Conservation (phyloP, 2,888 invertebrate species). For the Limnephilus lunatus region DNA sequence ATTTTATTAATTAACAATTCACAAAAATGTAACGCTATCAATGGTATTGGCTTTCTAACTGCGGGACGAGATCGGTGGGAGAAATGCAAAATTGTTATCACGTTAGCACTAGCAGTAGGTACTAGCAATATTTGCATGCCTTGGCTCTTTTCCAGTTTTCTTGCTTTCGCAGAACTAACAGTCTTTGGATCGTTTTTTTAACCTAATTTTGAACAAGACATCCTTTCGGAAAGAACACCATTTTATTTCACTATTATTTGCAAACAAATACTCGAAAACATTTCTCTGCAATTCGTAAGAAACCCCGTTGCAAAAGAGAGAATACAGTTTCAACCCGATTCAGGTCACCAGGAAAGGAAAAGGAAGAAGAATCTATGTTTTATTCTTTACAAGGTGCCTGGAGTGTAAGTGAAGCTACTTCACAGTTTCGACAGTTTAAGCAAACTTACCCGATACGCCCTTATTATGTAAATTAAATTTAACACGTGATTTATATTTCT, state of each 20-base stretch:
- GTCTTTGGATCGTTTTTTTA: neutral
- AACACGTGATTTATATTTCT: too few species aligned
- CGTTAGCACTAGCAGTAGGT: too few species aligned
- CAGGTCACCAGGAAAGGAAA: neutral
- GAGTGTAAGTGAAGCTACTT: too few species aligned
- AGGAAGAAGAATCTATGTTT: too few species aligned
- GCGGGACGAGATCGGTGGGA: neutral
- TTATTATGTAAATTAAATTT: too few species aligned
- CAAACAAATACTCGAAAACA: neutral
- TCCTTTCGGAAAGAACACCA: neutral
- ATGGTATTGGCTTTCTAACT: neutral
- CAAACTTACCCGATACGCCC: too few species aligned
- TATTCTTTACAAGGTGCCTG: too few species aligned
- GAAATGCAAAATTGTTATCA: neutral
- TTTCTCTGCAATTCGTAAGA: neutral
- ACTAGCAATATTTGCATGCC: neutral
- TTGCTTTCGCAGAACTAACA: neutral
- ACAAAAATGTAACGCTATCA: neutral
- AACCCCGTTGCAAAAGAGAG: neutral
- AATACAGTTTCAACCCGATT: neutral
- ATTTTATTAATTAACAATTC: too few species aligned
- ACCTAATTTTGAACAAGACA: neutral
- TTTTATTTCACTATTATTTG: neutral
- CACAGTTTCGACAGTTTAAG: too few species aligned
- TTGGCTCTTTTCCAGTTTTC: neutral